Evolutionary conservation across 2,888 invertebrate species (phyloP), one percentile per base, ranked within the genome.

Genomic region (Epirrita christyi): DNA sequence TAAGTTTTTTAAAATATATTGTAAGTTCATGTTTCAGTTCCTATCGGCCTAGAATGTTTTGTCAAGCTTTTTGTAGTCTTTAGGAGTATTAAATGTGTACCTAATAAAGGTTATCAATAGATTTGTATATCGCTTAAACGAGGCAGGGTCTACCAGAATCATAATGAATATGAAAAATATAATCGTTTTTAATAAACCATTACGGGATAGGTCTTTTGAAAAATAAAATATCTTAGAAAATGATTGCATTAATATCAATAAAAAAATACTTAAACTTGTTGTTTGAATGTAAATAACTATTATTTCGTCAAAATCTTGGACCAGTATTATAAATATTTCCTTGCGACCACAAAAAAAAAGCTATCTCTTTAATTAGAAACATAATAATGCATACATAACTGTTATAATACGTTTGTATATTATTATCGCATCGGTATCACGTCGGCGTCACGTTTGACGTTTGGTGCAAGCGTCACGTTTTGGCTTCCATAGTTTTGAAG

Each of bases 71-170:
- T 87, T 69, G 69, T 76, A 77, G 75, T 67, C 49, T 76, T 78
- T 78, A 88, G 88, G 83, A 66, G 50, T 80, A 78, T 48, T 68
- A 51, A 36, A 56, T 78, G 78, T 59, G 47, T 59, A 51, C 46
- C 28, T 51, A 36, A 51, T 55, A 51, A 52, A 36, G 40, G 54
- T 59, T 55, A 51, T 59, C 51, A 78, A 81, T 86, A 86, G 81
- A 48, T 55, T 76, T 82, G 75, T 70, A 74, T 86, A 88, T 88
- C 80, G 89, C 90, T 90, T 90, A 83, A 88, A 89, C 87, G 86
- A 90, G 84, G 90, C 91, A 92, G 91, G 91, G 91, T 91, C 87
- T 83, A 88, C 83, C 85, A 87, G 83, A 85, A 86, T 85, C 86
- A 82, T 80, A 80, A 80, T 78, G 73, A 77, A 76, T 81, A 77